These are phyloP conservation scores for Ceratina calcarata DNA, from an alignment of 1,140 invertebrate species.

Conservation along the genomic window DNA sequence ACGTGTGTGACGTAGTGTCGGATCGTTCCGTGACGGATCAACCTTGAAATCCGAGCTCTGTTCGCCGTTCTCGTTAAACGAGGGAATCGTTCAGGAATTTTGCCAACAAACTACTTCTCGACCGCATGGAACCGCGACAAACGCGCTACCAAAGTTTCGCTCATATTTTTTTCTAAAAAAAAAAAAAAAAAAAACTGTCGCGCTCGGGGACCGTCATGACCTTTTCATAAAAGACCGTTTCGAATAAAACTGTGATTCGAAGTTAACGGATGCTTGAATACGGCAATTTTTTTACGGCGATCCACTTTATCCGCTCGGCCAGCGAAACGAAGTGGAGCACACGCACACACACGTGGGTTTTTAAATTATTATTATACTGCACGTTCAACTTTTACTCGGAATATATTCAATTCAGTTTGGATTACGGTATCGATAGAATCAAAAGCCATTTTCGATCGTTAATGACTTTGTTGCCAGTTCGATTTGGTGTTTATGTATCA, in stretches of 20 bases:
- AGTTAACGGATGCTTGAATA: no score
- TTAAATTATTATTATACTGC: no score
- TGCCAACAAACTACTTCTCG: slow-evolving; percentile 20
- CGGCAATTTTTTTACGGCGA: background rate
- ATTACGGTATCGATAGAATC: background rate
- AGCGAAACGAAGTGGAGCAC: background rate
- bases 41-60: slow-evolving; percentile 24
- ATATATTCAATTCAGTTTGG: background rate
- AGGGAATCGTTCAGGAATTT: slow-evolving; percentile 23
- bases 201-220: no score
- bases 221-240: background rate
- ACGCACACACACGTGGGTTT: no score
- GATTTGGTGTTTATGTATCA: background rate
- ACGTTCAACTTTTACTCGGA: background rate
- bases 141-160: background rate
- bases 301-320: background rate
- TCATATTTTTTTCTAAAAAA: background rate
- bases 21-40: slow-evolving; percentile 33
- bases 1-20: slow-evolving; percentile 18
- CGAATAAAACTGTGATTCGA: background rate
- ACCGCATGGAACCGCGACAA: background rate
- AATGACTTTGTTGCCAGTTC: background rate
- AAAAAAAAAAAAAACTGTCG: no score
- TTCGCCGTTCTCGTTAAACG: background rate
- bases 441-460: background rate